Conservation (phyloP, 2,113 vertebrate species). For the Okapia johnstoni region DNA sequence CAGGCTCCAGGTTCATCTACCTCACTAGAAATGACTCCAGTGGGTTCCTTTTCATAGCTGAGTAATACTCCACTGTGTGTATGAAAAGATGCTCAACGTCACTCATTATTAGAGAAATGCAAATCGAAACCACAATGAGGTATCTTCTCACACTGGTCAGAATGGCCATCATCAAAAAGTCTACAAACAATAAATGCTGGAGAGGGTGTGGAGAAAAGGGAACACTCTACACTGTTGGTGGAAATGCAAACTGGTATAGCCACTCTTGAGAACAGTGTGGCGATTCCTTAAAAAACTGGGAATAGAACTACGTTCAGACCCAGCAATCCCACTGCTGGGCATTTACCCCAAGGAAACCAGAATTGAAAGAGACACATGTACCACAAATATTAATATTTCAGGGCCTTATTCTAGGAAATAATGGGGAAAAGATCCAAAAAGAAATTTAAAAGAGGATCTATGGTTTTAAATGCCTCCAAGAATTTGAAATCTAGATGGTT, state of each 20-base stretch:
- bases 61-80: neutral
- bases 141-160: neutral
- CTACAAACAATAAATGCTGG: neutral
- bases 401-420: neutral
- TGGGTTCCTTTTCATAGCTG: neutral
- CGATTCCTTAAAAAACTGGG: neutral
- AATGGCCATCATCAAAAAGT: neutral
- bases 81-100: neutral
- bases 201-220: neutral
- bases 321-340: neutral
- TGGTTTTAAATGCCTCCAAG: neutral
- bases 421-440: neutral
- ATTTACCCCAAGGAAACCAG: neutral
- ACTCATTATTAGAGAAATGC: neutral
- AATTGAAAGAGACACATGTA: neutral
- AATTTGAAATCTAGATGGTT: neutral
- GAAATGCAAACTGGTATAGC: neutral
- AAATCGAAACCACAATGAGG: neutral
- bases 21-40: neutral
- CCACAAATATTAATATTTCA: neutral
- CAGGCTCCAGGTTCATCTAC: neutral
- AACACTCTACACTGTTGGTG: neutral
- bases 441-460: neutral
- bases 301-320: neutral
- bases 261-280: neutral